These are phyloP conservation scores for Heterocephalus glaber DNA, from an alignment of 2,113 vertebrate genomes.

Conservation along the genomic window DNA sequence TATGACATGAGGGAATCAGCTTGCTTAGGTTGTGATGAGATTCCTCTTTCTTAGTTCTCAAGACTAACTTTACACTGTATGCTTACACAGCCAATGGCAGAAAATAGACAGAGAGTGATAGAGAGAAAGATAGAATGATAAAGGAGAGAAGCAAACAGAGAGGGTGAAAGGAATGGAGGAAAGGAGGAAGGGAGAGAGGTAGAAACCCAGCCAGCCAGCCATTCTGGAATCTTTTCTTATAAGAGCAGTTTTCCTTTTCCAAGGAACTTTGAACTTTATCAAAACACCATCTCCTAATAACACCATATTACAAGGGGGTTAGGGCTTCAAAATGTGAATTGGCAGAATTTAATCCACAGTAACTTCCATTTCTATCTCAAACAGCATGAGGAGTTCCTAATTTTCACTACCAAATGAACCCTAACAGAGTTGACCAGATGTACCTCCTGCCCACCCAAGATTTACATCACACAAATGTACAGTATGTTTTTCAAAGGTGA, in stretches of 20 bases:
- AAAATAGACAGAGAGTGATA: accelerated
- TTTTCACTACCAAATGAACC: background rate
- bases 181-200: accelerated
- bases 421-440: background rate
- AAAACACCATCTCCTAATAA: background rate
- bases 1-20: background rate
- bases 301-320: background rate
- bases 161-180: accelerated
- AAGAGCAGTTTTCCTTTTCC: background rate
- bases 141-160: background rate
- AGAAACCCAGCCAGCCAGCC: background rate
- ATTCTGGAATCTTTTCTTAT: background rate
- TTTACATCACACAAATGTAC: background rate
- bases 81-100: background rate
- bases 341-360: background rate
- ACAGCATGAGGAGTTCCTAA: background rate
- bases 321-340: background rate
- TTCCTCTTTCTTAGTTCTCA: background rate
- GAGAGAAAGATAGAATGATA: no score
- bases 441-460: background rate
- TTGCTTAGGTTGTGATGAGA: background rate
- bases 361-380: background rate
- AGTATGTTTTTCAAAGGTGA: background rate
- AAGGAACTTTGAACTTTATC: background rate
- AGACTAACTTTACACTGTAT: background rate